These are phyloP conservation scores for Bhutanitis thaidina DNA, from an alignment of 2,888 invertebrate genomes.

Conservation along the genomic window DNA sequence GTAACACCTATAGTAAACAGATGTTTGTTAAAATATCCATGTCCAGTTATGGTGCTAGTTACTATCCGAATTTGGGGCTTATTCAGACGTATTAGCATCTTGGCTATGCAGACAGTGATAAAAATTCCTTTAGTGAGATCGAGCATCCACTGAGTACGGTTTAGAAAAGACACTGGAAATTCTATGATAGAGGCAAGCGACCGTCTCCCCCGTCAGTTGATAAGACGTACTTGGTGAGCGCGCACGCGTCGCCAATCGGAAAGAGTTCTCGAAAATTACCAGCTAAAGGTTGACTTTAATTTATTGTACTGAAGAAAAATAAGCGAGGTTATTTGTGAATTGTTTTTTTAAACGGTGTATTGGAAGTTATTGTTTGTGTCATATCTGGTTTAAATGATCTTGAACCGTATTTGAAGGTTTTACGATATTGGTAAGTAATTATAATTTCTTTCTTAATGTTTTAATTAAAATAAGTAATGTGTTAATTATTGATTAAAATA, in stretches of 20 bases:
- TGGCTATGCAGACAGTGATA: no score
- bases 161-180: neutral
- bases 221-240: neutral
- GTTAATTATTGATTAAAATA: neutral
- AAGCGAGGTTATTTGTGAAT: slow-evolving; percentile 9
- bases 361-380: neutral
- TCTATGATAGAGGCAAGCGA: neutral
- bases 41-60: no score
- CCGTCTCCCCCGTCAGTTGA: slow-evolving; percentile 1
- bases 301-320: slow-evolving; percentile 1
- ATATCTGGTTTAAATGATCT: slow-evolving; percentile 4
- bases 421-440: slow-evolving; percentile 4
- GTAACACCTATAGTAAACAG: no score
- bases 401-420: slow-evolving; percentile 10
- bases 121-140: no score
- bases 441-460: neutral
- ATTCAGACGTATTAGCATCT: no score
- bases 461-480: neutral
- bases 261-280: neutral
- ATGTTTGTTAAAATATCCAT: no score
- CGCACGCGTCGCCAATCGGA: neutral
- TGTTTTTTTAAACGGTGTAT: neutral
- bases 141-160: no score
- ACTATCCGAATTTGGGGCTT: no score
- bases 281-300: slow-evolving; percentile 7